Evolutionary conservation across 2,113 vertebrate genomes (phyloP).

Genomic region (Mixornis gularis): DNA sequence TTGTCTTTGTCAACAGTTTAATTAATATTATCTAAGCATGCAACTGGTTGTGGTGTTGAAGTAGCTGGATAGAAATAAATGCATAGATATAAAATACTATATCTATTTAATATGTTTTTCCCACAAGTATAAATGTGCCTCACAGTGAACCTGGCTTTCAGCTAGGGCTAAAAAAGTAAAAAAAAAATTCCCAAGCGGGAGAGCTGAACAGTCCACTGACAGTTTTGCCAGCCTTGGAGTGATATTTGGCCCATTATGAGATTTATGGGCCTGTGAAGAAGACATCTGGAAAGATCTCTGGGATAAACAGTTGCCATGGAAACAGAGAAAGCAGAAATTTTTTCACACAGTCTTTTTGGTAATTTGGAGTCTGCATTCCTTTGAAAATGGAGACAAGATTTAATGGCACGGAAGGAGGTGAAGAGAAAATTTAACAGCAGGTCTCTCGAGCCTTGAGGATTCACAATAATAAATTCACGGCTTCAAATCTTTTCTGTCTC

Average conservation of each 20-base stretch:
- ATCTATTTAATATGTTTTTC: not conserved
- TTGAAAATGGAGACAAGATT: not conserved
- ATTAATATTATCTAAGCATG: not conserved
- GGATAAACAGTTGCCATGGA: not conserved
- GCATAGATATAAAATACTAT: accelerated
- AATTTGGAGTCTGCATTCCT: not conserved
- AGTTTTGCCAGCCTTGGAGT: not conserved
- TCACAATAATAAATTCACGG: not conserved
- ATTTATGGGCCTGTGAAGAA: not conserved
- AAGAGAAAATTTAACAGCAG: not conserved
- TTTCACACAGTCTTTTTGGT: not conserved
- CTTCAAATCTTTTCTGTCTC: not conserved
- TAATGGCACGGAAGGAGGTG: not conserved
- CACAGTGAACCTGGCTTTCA: not conserved
- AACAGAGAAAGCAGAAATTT: not conserved
- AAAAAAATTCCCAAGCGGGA: not conserved
- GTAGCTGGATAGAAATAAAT: not conserved
- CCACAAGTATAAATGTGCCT: not conserved
- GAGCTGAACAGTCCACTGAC: not conserved
- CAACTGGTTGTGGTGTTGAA: not conserved
- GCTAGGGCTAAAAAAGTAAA: not conserved
- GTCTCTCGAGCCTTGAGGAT: not conserved
- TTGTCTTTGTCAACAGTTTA: not conserved
- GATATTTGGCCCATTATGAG: not conserved
- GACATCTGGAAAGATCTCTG: not conserved